A percentile compares a stretch with the other conserved stretches of the same genome.
phyloP scores from a whole-genome alignment of 2,113 vertebrate genomes.

The Osmerus mordax region DNA sequence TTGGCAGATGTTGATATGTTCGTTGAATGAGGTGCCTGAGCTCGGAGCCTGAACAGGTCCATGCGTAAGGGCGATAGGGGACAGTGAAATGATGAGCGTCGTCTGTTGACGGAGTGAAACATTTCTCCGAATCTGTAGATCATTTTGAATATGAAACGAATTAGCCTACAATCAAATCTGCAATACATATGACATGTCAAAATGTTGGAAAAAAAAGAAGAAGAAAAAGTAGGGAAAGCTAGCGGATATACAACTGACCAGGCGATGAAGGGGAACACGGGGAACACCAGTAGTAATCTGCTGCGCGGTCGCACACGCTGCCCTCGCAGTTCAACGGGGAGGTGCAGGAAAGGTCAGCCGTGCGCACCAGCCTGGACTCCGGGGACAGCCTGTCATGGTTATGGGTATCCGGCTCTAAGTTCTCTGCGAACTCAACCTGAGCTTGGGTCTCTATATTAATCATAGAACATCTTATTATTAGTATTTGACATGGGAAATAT shows the following conservation, averaged over 20 bases:
- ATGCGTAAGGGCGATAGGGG: conserved; percentile 83
- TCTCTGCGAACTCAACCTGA: conserved; percentile 43
- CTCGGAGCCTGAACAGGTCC: conserved; percentile 81
- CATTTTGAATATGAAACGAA: conserved; percentile 3
- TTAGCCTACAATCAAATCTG: background rate
- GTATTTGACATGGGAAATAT: background rate
- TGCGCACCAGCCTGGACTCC: conserved; percentile 71
- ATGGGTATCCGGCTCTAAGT: conserved; percentile 44
- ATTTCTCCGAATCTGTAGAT: conserved; percentile 82
- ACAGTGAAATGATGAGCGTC: conserved; percentile 70
- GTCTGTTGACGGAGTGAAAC: conserved; percentile 66
- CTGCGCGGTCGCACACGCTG: conserved; percentile 78
- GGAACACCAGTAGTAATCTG: conserved; percentile 89
- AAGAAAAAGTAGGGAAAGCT: no score
- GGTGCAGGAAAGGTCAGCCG: conserved; percentile 73
- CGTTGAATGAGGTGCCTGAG: conserved; percentile 80
- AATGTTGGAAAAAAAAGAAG: background rate
- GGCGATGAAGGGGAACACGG: conserved; percentile 90
- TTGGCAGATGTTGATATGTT: conserved; percentile 67
- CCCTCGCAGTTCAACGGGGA: conserved; percentile 83
- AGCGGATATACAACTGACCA: conserved; percentile 64
- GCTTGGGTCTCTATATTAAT: conserved; percentile 54
- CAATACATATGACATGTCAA: conserved; percentile 21
- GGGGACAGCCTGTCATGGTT: conserved; percentile 70
- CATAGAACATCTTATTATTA: background rate